These are phyloP conservation scores for Synanthedon andrenaeformis DNA, from an alignment of 2,888 invertebrate species.

Conservation along the genomic window DNA sequence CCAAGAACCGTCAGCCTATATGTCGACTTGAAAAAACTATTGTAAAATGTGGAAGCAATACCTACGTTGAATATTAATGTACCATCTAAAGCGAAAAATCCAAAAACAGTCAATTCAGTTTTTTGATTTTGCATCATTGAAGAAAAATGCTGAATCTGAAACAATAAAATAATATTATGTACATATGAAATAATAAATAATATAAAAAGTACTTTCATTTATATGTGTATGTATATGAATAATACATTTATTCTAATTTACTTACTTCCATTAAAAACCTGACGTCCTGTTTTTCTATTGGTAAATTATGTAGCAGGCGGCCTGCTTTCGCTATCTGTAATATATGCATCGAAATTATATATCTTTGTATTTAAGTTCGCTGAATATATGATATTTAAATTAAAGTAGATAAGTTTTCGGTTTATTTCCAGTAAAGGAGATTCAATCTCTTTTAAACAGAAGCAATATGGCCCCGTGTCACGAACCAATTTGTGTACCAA, in stretches of 20 bases:
- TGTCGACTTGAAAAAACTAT: too few relatives aligned
- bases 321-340: slow-evolving; percentile 39
- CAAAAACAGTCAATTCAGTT: slow-evolving; percentile 37
- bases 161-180: slow-evolving; percentile 8
- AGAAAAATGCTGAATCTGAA: slow-evolving; percentile 50
- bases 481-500: too few relatives aligned
- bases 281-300: slow-evolving; percentile 34
- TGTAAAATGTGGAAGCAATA: too few relatives aligned
- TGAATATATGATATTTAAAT: background rate
- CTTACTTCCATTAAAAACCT: slow-evolving; percentile 37
- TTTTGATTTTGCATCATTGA: slow-evolving; percentile 33
- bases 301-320: slow-evolving; percentile 33
- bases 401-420: too few relatives aligned
- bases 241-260: background rate
- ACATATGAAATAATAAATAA: background rate
- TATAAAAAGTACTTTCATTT: background rate
- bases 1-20: too few relatives aligned
- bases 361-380: too few relatives aligned
- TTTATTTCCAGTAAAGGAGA: too few relatives aligned
- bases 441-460: too few relatives aligned
- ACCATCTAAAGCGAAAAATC: slow-evolving; percentile 41
- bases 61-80: slow-evolving; percentile 20
- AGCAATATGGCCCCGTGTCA: too few relatives aligned
- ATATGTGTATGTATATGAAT: background rate
- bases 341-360: too few relatives aligned